Base-by-base conservation (phyloP, 1,140 invertebrate species). In the Frieseomelitta varia region DNA sequence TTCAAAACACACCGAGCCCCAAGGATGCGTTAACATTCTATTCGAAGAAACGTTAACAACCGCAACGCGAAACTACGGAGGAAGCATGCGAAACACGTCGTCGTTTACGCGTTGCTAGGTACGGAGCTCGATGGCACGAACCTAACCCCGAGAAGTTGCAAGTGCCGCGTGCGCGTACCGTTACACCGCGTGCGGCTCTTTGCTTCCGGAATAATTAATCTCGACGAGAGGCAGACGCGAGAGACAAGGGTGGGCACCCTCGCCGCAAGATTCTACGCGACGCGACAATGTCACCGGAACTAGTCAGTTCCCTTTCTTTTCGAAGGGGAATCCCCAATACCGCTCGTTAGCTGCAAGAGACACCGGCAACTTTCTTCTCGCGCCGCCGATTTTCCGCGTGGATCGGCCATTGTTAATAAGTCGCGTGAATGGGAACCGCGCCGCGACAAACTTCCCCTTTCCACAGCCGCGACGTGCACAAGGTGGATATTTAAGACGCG, bases 131-230 rank as follows among this genome's bases (percentile, higher is more conserved):
- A 56, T 65, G 65, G 14, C 8, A n/a, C 34, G 15, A 19, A 19
- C 53, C 74, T 82, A 19, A 19, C 53, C 74, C 82, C 3, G 81
- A 78, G 86, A 88, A 91, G 86, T 91, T 90, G 83, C 80, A 77
- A 76, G 79, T 73, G 58, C 58, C 67, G 81, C 53, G 51, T 68
- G 61, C 1, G 8, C 15, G 27, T 47, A 47, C 39, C 39, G 39
- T 47, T 47, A 17, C 15, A 67, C n/a, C 27, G 65, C 6, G 65
- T 1, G 15, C 17, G 71, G 58, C 79, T 88, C 89, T 85, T 93
- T 85, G 91, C 91, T 91, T 86, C 91, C 79, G 84, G 85, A 91
- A 93, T 93, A 94, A 93, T 94, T 94, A 94, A 94, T 94, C 92
- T 93, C 91, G 90, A 91, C 90, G 90, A 91, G 92, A 90, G 89